Evolutionary conservation across 1,140 invertebrate genomes (phyloP).

Genomic region (Rhagoletis zephyria): DNA sequence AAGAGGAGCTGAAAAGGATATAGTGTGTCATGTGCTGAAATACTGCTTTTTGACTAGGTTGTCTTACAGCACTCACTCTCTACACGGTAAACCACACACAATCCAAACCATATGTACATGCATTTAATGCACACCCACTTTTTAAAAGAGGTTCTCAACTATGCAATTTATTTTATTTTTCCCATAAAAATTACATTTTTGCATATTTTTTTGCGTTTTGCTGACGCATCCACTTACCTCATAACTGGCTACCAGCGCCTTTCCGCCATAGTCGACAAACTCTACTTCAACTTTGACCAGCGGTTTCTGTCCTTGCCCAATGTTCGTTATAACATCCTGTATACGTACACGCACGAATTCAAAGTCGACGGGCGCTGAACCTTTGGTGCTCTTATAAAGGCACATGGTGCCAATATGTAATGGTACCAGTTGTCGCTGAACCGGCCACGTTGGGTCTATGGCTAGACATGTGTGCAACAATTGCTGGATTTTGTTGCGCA

Average conservation of each 20-base stretch:
- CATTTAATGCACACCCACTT: slow-evolving; percentile 4
- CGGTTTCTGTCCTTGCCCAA: slow-evolving; percentile 63
- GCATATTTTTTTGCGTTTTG: neutral
- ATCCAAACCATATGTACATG: neutral
- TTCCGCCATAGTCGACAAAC: slow-evolving; percentile 83
- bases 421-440: slow-evolving; percentile 65
- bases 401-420: slow-evolving; percentile 64
- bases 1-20: slow-evolving; percentile 64
- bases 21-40: neutral
- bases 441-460: slow-evolving; percentile 66
- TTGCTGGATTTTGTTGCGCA: slow-evolving; percentile 65
- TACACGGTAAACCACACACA: neutral
- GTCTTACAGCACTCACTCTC: neutral
- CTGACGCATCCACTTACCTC: slow-evolving; percentile 63
- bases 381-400: slow-evolving; percentile 63
- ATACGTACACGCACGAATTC: slow-evolving; percentile 67
- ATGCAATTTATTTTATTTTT: too few species aligned
- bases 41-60: neutral
- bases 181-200: too few species aligned
- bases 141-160: neutral
- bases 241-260: slow-evolving; percentile 62
- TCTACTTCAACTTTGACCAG: slow-evolving; percentile 75
- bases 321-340: slow-evolving; percentile 59
- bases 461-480: slow-evolving; percentile 65
- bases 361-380: slow-evolving; percentile 64